These are phyloP conservation scores for Chionomys nivalis DNA, from an alignment of 2,113 vertebrate genomes.

Conservation along the genomic window DNA sequence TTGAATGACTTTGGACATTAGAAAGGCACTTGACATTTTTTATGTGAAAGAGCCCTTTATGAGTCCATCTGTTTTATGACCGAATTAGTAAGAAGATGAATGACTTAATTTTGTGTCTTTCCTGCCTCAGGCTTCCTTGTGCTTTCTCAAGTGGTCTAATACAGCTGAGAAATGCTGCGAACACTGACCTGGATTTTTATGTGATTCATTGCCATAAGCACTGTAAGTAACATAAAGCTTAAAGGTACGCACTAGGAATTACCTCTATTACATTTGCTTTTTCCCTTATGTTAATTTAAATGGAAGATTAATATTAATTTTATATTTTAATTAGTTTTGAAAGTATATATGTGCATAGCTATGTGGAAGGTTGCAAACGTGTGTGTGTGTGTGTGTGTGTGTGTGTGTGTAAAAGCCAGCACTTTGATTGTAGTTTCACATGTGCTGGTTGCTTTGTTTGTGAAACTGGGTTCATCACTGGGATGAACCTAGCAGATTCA, in stretches of 20 bases:
- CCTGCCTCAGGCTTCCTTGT: constrained; percentile 49
- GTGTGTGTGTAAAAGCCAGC: background rate
- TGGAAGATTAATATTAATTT: constrained; percentile 1
- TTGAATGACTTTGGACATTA: constrained; percentile 47
- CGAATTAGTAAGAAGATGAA: constrained; percentile 71
- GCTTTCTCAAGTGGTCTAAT: constrained; percentile 49
- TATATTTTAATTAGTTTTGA: background rate
- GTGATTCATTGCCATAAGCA: background rate
- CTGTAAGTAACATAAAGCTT: constrained; percentile 6
- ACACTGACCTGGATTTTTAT: constrained; percentile 24
- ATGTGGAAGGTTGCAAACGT: no score
- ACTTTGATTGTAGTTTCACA: background rate
- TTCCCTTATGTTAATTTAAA: background rate
- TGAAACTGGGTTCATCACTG: no score
- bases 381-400: background rate
- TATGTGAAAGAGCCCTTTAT: constrained; percentile 40
- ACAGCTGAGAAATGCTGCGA: constrained; percentile 21
- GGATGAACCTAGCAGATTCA: no score
- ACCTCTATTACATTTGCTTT: background rate
- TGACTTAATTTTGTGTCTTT: constrained; percentile 66
- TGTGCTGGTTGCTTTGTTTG: background rate
- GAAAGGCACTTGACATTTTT: constrained; percentile 34
- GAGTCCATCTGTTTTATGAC: constrained; percentile 44
- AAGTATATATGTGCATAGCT: background rate
- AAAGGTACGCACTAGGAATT: background rate